Evolutionary conservation across 1,140 invertebrate species (phyloP).

Genomic region (Danaus plexippus): DNA sequence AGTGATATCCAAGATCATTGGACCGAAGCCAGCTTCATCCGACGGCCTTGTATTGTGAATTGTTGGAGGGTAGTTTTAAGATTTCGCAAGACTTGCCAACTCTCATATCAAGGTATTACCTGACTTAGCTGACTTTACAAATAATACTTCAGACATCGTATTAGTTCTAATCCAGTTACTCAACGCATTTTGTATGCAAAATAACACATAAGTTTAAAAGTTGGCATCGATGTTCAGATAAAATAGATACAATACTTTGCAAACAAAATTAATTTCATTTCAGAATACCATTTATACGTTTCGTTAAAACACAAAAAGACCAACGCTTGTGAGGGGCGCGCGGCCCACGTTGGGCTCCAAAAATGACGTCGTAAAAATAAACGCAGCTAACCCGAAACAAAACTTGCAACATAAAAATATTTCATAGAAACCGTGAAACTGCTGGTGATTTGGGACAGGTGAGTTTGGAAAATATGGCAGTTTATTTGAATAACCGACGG

Average conservation of each 20-base stretch:
- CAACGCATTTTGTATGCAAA: too few relatives aligned
- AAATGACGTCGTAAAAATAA: conserved; percentile 18
- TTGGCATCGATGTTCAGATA: too few relatives aligned
- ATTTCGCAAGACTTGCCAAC: conserved; percentile 20
- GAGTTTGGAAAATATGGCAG: too few relatives aligned
- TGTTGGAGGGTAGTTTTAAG: conserved; percentile 5
- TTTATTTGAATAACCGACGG: too few relatives aligned
- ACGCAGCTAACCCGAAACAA: conserved; percentile 14
- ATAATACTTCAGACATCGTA: too few relatives aligned
- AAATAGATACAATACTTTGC: too few relatives aligned
- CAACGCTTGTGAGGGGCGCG: conserved; percentile 7
- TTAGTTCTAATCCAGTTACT: too few relatives aligned
- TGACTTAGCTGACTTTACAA: conserved; percentile 3
- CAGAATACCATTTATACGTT: too few relatives aligned
- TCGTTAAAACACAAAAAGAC: conserved; percentile 7
- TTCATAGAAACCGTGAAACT: conserved; percentile 12
- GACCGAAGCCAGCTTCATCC: conserved; percentile 18
- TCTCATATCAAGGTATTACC: conserved; percentile 11
- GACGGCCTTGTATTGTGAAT: conserved; percentile 18
- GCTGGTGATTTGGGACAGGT: too few relatives aligned
- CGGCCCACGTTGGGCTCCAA: conserved; percentile 17
- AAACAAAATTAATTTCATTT: too few relatives aligned
- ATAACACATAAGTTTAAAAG: too few relatives aligned
- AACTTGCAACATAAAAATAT: conserved; percentile 21
- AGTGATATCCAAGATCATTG: conserved; percentile 25